Base-by-base conservation (phyloP, 1,140 invertebrate genomes). In the Lepidostoma basale region DNA sequence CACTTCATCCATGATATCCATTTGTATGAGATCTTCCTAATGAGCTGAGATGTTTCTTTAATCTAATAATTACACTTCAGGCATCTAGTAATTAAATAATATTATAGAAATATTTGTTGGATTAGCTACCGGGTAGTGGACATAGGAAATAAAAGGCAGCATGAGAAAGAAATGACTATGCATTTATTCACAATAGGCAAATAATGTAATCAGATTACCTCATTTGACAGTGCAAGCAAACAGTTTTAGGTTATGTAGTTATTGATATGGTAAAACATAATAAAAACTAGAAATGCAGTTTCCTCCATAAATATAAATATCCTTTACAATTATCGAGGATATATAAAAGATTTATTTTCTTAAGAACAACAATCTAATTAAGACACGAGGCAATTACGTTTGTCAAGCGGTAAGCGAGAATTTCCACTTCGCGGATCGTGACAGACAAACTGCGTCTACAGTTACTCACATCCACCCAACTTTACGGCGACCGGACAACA, bases 161-260 rank as follows among this genome's bases (percentile, higher is more conserved):
- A 62, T 33, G 64, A 62, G 58, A 72, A 72, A 72, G 67, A 73
- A 72, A 73, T 73, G 67, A 69, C 71, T 73, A 73, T 73, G 67
- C 67, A 73, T 73, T 73, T 73, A 73, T 73, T 73, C 71, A 73
- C 71, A 73, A 67, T 69, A 73, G 67, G 71, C 71, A 73, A 73
- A 69, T 59, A 73, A 73, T 39, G 33, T 58, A 62, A 67, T 69
- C 60, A 40, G 60, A 67, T 58, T 67, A 67, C 58, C 33, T 73
- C 59, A 67, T 69, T 67, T 68, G 58, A 62, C 64, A 60, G 71
- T 73, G 71, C 71, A 73, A 73, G 71, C 71, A 67, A 73, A 73
- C 70, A 66, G 64, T 36, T 68, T 68, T 45, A 54, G 64, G 56
- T 67, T 47, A 66, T 66, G 58, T 64, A 54, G 16, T 69, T 68